These are phyloP conservation scores for Drosophila lacertosa DNA, from an alignment of 1,140 invertebrate species.

Conservation along the genomic window DNA sequence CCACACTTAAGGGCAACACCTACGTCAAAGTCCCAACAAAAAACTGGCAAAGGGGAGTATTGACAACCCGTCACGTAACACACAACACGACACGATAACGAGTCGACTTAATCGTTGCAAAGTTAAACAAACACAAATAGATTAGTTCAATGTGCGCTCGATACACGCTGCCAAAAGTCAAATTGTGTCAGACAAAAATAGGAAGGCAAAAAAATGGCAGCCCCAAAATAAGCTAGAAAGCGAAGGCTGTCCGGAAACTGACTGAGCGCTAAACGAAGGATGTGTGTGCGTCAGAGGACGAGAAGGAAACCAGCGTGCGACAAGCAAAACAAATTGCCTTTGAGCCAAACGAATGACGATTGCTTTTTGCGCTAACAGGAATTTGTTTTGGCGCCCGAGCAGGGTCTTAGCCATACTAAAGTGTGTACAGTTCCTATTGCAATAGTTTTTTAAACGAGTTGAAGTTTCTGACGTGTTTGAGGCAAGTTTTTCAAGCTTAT, in stretches of 20 bases:
- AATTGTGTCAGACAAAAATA: constrained; percentile 62
- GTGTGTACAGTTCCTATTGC: too few relatives aligned
- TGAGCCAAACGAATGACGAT: constrained; percentile 56
- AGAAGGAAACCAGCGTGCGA: constrained; percentile 42
- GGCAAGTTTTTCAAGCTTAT: too few relatives aligned
- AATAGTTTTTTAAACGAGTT: too few relatives aligned
- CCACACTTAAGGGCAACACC: constrained; percentile 7
- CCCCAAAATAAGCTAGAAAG: constrained; percentile 22
- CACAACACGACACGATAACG: constrained; percentile 30
- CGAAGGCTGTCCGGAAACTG: constrained; percentile 32
- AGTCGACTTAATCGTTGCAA: constrained; percentile 60
- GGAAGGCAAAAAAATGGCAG: constrained; percentile 3
- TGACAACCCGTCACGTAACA: constrained; percentile 18
- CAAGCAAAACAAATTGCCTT: constrained; percentile 70
- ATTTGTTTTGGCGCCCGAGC: background rate
- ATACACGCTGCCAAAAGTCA: constrained; percentile 69
- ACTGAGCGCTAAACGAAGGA: constrained; percentile 7
- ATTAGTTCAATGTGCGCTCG: constrained; percentile 74
- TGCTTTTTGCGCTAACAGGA: constrained; percentile 2
- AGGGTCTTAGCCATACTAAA: background rate
- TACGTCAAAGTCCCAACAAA: constrained; percentile 1
- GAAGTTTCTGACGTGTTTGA: too few relatives aligned
- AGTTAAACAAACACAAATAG: constrained; percentile 79
- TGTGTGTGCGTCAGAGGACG: constrained; percentile 28
- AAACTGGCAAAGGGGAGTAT: background rate